Evolutionary conservation across 2,113 vertebrate genomes (phyloP).

Genomic region (Mola mola): DNA sequence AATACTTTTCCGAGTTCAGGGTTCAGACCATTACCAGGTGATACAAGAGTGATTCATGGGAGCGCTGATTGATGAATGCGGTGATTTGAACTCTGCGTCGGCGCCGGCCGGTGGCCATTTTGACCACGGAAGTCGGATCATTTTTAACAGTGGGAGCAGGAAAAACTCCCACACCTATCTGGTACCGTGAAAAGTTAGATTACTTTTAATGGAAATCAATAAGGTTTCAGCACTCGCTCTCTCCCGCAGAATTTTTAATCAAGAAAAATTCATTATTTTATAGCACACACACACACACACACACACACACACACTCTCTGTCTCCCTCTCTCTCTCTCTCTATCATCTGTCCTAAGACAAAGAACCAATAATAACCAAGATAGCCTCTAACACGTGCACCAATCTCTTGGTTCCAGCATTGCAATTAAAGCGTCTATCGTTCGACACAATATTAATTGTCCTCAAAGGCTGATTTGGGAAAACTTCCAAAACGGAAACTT

Average conservation of each 20-base stretch:
- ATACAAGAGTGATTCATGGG: conserved; percentile 30
- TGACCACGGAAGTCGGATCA: conserved; percentile 71
- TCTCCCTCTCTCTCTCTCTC: background rate
- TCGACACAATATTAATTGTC: conserved; percentile 36
- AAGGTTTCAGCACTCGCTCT: conserved; percentile 68
- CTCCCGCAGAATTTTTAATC: conserved; percentile 77
- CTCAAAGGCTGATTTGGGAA: conserved; percentile 39
- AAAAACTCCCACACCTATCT: conserved; percentile 48
- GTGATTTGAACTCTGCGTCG: conserved; percentile 58
- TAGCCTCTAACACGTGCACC: conserved; percentile 6
- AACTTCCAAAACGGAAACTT: conserved; percentile 61
- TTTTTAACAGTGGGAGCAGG: conserved; percentile 55
- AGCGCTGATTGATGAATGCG: conserved; percentile 66
- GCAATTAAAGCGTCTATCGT: conserved; percentile 40
- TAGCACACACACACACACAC: conserved; percentile 5
- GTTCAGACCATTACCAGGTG: conserved; percentile 58
- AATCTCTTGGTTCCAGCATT: conserved; percentile 12
- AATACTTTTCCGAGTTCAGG: conserved; percentile 54
- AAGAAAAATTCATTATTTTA: conserved; percentile 80
- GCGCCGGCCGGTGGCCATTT: conserved; percentile 64
- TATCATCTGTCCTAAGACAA: conserved; percentile 42
- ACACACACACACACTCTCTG: background rate
- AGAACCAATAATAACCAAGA: conserved; percentile 50
- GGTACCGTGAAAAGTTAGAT: conserved; percentile 79
- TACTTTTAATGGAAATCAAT: conserved; percentile 87